Evolutionary conservation across 2,888 invertebrate species (phyloP).

Genomic region (Scaeva pyrastri): DNA sequence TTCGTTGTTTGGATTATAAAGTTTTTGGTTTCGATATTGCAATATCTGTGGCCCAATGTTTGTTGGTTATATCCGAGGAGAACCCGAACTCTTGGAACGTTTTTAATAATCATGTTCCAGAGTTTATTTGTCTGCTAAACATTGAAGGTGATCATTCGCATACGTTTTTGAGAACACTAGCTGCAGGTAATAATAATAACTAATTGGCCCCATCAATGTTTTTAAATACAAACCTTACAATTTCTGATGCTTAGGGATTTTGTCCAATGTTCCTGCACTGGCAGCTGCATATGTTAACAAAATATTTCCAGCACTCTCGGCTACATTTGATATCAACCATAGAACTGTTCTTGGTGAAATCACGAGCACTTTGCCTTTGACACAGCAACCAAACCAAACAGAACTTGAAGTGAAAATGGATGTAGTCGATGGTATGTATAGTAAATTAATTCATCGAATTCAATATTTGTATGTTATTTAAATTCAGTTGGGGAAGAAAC

Average conservation of each 20-base stretch:
- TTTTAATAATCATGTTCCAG: slow-evolving; percentile 84
- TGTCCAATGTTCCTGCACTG: slow-evolving; percentile 85
- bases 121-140: slow-evolving; percentile 83
- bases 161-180: slow-evolving; percentile 85
- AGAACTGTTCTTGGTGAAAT: slow-evolving; percentile 83
- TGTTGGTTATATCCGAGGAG: slow-evolving; percentile 89
- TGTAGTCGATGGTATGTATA: slow-evolving; percentile 75
- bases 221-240: background rate
- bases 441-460: background rate
- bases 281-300: slow-evolving; percentile 84
- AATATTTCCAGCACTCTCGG: slow-evolving; percentile 85
- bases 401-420: slow-evolving; percentile 79
- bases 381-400: slow-evolving; percentile 42
- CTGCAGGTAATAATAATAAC: slow-evolving; percentile 82
- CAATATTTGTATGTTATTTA: background rate
- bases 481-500: slow-evolving; percentile 76
- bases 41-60: slow-evolving; percentile 87
- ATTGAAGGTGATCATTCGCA: slow-evolving; percentile 79
- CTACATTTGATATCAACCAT: slow-evolving; percentile 86
- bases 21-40: slow-evolving; percentile 86
- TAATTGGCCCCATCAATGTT: background rate
- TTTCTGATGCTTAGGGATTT: slow-evolving; percentile 81
- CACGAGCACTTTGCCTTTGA: slow-evolving; percentile 72
- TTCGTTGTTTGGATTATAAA: slow-evolving; percentile 86
- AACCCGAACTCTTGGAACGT: slow-evolving; percentile 86